A percentile compares a stretch with the other conserved stretches of the same genome.
Conservation (phyloP, 2,797 vertebrate genomes). For the Anniella stebbinsi region DNA sequence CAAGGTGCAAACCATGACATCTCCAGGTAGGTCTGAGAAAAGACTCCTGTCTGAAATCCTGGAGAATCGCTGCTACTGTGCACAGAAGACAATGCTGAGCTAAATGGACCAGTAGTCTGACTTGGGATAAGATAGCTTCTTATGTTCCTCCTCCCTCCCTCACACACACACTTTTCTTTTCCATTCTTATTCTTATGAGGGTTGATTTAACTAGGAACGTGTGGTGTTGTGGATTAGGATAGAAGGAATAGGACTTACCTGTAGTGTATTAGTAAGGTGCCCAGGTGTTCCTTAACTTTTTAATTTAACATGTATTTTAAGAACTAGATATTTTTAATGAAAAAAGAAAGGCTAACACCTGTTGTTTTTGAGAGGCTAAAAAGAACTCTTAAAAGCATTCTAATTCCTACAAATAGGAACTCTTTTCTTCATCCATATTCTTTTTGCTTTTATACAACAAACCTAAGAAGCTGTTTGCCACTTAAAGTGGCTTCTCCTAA, state of each 20-base stretch:
- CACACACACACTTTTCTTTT: no score
- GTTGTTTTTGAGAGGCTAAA: not conserved
- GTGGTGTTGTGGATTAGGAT: not conserved
- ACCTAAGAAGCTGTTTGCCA: not conserved
- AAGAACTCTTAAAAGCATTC: no score
- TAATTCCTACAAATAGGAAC: not conserved
- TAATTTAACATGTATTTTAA: not conserved
- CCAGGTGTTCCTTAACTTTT: not conserved
- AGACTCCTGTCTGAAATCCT: no score
- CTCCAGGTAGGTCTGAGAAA: no score
- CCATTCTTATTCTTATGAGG: no score
- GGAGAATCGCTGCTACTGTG: no score
- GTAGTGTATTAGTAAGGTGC: not conserved
- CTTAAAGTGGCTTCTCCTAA: not conserved
- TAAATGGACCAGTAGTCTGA: no score
- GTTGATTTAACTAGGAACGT: not conserved
- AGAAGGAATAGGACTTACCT: not conserved
- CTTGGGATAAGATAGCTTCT: no score
- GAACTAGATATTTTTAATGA: not conserved
- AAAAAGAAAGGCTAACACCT: not conserved
- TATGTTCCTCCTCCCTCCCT: no score
- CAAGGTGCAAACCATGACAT: no score
- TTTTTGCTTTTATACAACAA: not conserved
- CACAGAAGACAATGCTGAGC: no score
- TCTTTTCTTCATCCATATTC: not conserved